Evolutionary conservation across 2,113 vertebrate species (phyloP), one percentile per base, ranked within the genome.

Genomic region (Theropithecus gelada): DNA sequence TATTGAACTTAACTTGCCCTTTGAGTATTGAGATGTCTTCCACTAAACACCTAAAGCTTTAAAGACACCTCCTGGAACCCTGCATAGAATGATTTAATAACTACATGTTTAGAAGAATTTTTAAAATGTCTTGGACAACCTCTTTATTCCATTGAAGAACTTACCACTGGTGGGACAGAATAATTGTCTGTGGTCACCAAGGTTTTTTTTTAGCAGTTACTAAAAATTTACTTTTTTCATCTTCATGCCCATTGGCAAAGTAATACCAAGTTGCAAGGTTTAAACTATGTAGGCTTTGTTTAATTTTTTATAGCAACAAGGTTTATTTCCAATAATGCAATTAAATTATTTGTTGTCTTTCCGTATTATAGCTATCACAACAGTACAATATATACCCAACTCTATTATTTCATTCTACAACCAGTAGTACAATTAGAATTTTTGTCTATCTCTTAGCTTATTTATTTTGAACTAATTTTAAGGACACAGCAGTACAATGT

Each of bases 311-410:
- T 27, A 72, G 11, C 1, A 79, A 30, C 64, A 92, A 57, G 4
- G 75, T 87, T 89, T 64, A 80, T 84, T 97, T 94, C 79, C 38
- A 83, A 78, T 16, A n/a, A 32, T 87, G 6, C 57, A 89, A 72
- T 81, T 80, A 72, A 89, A 76, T 80, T 93, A 25, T 92, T 78
- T 95, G 57, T 95, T 79, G 5, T 45, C 35, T 88, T 85, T 79
- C 52, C 27, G 6, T 85, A n/a, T 52, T 86, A 76, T 6, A 91
- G 50, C 3, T 88, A 50, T 9, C 18, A 50, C 14, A 90, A 18
- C 8, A 81, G 12, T 80, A 59, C 3, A 82, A 10, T 48, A 59
- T 90, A 72, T 79, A 76, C 35, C 11, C 25, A 73, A 70, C 66
- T 70, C 50, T 83, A 13, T 70, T 40, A 66, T 73, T 88, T 30